Conservation (phyloP, 92 coral and sea anemone species). For the Epizoanthus rinbou region DNA sequence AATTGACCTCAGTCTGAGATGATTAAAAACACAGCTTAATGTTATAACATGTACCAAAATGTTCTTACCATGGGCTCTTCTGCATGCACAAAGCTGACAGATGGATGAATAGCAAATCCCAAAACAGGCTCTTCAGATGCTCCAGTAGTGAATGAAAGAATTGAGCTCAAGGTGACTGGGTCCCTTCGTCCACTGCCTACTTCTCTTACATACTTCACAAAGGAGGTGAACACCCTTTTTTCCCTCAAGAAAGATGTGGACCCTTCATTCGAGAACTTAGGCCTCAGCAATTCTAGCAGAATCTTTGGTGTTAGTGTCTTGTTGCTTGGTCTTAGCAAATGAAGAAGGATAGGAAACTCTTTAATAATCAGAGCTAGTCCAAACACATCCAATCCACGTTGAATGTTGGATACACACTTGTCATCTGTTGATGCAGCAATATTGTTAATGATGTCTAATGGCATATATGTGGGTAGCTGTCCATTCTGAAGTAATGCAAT, state of each 20-base stretch:
- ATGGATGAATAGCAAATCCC: slow-evolving; percentile 64
- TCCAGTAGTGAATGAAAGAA: slow-evolving; percentile 63
- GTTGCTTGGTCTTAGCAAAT: slow-evolving; percentile 55
- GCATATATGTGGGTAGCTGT: slow-evolving; percentile 27
- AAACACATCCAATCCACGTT: slow-evolving; percentile 56
- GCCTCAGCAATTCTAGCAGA: slow-evolving; percentile 50
- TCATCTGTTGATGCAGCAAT: slow-evolving; percentile 16
- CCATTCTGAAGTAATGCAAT: slow-evolving; percentile 48
- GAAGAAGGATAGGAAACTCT: slow-evolving; percentile 50
- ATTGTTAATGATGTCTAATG: slow-evolving; percentile 47
- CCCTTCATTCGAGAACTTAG: slow-evolving; percentile 61
- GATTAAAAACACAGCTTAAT: too few species aligned
- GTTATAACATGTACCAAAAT: too few species aligned
- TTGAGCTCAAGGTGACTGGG: slow-evolving; percentile 51
- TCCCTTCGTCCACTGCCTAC: slow-evolving; percentile 67
- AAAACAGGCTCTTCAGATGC: slow-evolving; percentile 76
- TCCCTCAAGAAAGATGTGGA: slow-evolving; percentile 50
- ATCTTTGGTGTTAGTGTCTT: slow-evolving; percentile 46
- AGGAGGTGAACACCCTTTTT: slow-evolving; percentile 61
- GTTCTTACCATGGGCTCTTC: not conserved
- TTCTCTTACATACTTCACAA: slow-evolving; percentile 71
- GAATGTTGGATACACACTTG: slow-evolving; percentile 50
- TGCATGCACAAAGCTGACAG: slow-evolving; percentile 47
- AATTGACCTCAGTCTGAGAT: too few species aligned
- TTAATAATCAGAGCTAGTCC: slow-evolving; percentile 49